A percentile compares a stretch with the other conserved stretches of the same genome.
phyloP scores from a whole-genome alignment of 2,888 invertebrate species.

The Eledona agricola region DNA sequence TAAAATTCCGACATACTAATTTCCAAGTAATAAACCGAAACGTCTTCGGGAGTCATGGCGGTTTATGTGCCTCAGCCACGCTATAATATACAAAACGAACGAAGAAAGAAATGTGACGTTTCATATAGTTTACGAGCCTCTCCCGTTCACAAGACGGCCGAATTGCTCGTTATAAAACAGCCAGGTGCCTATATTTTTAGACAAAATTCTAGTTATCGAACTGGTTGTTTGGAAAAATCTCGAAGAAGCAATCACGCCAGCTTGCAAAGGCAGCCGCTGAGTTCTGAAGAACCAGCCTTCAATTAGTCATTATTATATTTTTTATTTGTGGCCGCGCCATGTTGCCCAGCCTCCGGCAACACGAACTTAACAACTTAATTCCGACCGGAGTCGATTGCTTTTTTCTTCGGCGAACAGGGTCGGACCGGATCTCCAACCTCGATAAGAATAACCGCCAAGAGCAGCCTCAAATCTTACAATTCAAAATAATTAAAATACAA shows the following conservation, averaged over 20 bases:
- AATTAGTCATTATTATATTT: constrained; percentile 53
- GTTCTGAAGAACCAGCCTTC: constrained; percentile 45
- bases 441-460: too few relatives aligned
- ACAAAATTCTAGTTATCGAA: constrained; percentile 6
- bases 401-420: constrained; percentile 7
- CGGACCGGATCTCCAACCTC: constrained; percentile 12
- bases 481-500: too few relatives aligned
- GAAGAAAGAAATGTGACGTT: constrained; percentile 14
- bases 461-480: too few relatives aligned
- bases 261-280: constrained; percentile 8
- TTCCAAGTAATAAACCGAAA: constrained; percentile 27
- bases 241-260: constrained; percentile 9
- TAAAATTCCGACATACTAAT: constrained; percentile 30
- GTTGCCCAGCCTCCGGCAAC: constrained; percentile 45
- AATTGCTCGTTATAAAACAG: constrained; percentile 24
- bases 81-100: constrained; percentile 13
- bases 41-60: constrained; percentile 9
- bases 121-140: constrained; percentile 12
- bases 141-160: constrained; percentile 11
- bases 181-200: constrained; percentile 33
- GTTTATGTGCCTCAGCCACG: too few relatives aligned
- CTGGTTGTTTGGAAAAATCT: constrained; percentile 15
- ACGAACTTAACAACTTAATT: constrained; percentile 41
- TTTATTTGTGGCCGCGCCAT: constrained; percentile 47
- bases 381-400: constrained; percentile 8